Evolutionary conservation across 2,113 vertebrate genomes (phyloP).

Genomic region (Emydura subglobosa): DNA sequence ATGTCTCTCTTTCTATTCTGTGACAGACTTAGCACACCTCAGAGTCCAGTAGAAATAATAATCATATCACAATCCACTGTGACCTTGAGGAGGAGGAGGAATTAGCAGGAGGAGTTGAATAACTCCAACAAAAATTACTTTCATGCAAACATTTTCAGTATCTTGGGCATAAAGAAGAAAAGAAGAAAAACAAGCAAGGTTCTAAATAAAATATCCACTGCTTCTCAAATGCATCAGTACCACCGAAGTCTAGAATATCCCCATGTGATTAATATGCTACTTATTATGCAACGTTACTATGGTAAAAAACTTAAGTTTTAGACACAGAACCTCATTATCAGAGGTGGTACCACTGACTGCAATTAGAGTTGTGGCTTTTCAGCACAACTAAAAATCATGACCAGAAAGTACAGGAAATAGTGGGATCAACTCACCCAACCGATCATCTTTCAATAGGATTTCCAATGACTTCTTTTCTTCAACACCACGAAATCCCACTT

Average conservation of each 20-base stretch:
- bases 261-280: background rate
- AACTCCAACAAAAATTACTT: background rate
- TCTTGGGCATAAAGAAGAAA: background rate
- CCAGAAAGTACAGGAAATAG: background rate
- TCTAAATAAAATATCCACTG: background rate
- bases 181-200: background rate
- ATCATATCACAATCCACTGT: background rate
- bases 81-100: background rate
- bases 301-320: background rate
- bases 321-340: background rate
- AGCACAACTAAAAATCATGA: background rate
- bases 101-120: background rate
- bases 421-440: constrained; percentile 84
- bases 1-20: background rate
- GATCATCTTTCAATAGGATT: constrained; percentile 95
- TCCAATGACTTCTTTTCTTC: constrained; percentile 98
- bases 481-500: constrained; percentile 97
- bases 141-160: background rate
- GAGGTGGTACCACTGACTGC: background rate
- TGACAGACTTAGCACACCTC: background rate
- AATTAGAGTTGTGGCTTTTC: background rate
- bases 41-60: background rate
- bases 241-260: background rate
- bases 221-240: background rate
- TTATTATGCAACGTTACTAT: background rate